Base-by-base conservation (phyloP, 2,113 vertebrate genomes). In the Neomonachus schauinslandi region DNA sequence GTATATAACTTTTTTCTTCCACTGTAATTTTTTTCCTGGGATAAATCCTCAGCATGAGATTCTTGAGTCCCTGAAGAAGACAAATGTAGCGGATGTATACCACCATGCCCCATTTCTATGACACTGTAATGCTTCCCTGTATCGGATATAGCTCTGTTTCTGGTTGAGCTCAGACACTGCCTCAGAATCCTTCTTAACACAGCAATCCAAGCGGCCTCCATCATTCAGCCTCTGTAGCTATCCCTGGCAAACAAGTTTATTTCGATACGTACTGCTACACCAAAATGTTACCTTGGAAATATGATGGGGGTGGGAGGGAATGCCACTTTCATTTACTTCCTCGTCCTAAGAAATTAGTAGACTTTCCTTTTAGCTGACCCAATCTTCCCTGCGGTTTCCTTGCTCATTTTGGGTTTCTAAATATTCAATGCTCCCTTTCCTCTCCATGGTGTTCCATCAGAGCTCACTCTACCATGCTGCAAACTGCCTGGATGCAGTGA, bases 151-250 rank as follows among this genome's bases (percentile, higher is more conserved):
- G 19, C 31, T 55, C 21, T 72, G 10, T 19, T 90, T 91, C 83
- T 83, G 21, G 7, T 16, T 55, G 28, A 93, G 14, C 13, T 7
- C 33, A n/a, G 5, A 63, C 22, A 33, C 26, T 22, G 12, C 88
- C 87, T 97, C 80, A 57, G 84, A 87, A 84, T 82, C 49, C 71
- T 94, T 94, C 79, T 79, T 63, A 92, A 72, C 21, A 92, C 16
- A 63, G 55, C 24, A 88, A 10, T 53, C 18, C 42, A 46, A 69
- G 12, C 3, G 61, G 11, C 67, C 39, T 28, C 46, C 12, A 10
- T 11, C 61, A 63, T 42, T 92, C 67, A 90, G 26, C 19, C 22
- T 74, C 16, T 15, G 31, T 14, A 87, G 83, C 88, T 61, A 83
- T 22, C 0, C 36, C 67, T 76, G 26, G 69, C 65, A 90, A 87